Percentiles rank a stretch among this genome's conserved stretches.
Conservation (phyloP, 1,140 invertebrate genomes). For the Drosophila setifemur region DNA sequence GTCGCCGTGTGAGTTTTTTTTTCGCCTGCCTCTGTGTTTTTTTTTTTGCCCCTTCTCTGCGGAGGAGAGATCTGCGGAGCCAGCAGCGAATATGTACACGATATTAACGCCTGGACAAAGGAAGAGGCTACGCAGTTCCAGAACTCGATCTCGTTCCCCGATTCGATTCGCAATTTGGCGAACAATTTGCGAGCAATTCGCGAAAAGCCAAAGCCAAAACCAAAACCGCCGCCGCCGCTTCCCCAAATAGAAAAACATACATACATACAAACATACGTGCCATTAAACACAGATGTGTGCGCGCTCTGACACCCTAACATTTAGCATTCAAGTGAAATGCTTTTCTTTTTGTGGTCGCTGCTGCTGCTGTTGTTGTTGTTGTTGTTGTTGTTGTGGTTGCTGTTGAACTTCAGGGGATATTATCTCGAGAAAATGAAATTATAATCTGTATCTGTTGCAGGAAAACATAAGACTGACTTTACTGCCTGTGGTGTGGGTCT, state of each 20-base stretch:
- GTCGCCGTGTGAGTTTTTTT: constrained; percentile 47
- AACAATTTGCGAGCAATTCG: constrained; percentile 11
- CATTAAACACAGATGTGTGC: constrained; percentile 1
- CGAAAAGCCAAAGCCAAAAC: constrained; percentile 19
- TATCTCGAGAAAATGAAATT: no score
- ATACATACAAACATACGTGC: constrained; percentile 16
- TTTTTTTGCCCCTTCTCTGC: constrained; percentile 15
- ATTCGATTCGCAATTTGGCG: constrained; percentile 9
- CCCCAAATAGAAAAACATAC: constrained; percentile 36
- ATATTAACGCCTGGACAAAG: constrained; percentile 27
- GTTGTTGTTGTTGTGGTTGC: no score
- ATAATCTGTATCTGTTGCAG: no score
- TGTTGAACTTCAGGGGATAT: no score
- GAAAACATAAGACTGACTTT: no score
- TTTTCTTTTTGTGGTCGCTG: no score
- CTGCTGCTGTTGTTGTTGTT: no score
- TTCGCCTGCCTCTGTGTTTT: no score
- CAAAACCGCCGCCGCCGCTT: constrained; percentile 17
- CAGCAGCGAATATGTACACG: neutral
- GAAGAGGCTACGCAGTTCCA: constrained; percentile 28
- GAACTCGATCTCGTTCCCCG: constrained; percentile 10
- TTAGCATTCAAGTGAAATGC: constrained; percentile 44
- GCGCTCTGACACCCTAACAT: constrained; percentile 40
- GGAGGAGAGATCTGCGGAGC: constrained; percentile 35
- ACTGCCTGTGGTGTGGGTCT: no score